These are phyloP conservation scores for Xenops minutus DNA, from an alignment of 2,797 vertebrate species.

Conservation along the genomic window DNA sequence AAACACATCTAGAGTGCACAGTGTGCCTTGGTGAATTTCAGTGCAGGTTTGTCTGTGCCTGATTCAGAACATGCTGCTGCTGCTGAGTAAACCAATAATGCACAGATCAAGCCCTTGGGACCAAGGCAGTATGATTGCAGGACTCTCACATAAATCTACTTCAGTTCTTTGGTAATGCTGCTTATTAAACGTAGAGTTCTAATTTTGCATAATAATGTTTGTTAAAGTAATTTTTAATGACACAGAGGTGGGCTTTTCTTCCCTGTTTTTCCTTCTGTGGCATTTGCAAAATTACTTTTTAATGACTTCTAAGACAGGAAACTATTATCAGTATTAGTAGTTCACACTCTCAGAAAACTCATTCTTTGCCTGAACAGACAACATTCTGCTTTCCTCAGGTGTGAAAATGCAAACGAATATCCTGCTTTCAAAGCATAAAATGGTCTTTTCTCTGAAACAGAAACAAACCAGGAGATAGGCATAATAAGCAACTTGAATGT, in stretches of 20 bases:
- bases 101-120: background rate
- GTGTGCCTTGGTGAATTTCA: background rate
- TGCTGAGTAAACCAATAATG: background rate
- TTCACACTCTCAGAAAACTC: background rate
- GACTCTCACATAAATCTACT: background rate
- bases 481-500: background rate
- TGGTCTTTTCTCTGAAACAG: background rate
- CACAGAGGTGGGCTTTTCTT: background rate
- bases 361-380: background rate
- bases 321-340: background rate
- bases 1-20: background rate
- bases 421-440: background rate
- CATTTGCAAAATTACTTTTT: constrained; percentile 6
- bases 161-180: background rate
- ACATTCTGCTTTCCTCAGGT: background rate
- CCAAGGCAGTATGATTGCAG: fast-evolving
- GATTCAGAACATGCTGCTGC: background rate
- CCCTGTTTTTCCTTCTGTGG: background rate
- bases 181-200: background rate
- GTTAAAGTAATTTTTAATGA: background rate
- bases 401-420: background rate
- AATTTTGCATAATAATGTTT: background rate
- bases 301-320: background rate
- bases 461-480: background rate
- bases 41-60: background rate